Percentiles rank a stretch among this genome's conserved stretches.
Evolutionary conservation across 2,797 vertebrate species (phyloP).

Genomic region (Channallabes apus): DNA sequence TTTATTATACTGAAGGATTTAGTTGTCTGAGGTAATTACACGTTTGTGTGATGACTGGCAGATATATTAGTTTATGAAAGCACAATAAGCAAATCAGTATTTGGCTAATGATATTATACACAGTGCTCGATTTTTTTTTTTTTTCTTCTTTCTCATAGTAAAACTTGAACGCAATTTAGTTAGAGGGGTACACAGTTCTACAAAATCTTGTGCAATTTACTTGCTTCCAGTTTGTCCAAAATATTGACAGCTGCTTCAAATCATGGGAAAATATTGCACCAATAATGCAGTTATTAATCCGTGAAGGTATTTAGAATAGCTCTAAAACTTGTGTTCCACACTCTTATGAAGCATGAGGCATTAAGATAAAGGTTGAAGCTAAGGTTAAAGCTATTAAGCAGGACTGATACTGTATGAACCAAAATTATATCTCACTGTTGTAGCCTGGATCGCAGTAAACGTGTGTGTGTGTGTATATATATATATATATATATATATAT

Average conservation of each 20-base stretch:
- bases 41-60: background rate
- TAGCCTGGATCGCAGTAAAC: too few relatives aligned
- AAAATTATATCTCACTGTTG: too few relatives aligned
- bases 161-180: background rate
- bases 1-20: slow-evolving; percentile 8
- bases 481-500: too few relatives aligned
- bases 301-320: background rate
- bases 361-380: background rate
- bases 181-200: background rate
- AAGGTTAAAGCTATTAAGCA: too few relatives aligned
- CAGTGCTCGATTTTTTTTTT: too few relatives aligned
- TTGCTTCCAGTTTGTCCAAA: background rate
- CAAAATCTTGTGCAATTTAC: background rate
- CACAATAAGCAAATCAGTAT: background rate
- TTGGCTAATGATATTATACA: background rate
- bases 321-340: background rate
- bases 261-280: background rate
- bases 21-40: background rate
- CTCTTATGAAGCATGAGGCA: background rate
- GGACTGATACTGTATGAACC: too few relatives aligned
- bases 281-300: background rate
- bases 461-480: too few relatives aligned
- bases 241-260: background rate
- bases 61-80: background rate
- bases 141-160: background rate